Percentiles rank a stretch among this genome's conserved stretches.
phyloP scores from a whole-genome alignment of 2,797 vertebrate genomes.

The Oryzias dopingdopingensis region DNA sequence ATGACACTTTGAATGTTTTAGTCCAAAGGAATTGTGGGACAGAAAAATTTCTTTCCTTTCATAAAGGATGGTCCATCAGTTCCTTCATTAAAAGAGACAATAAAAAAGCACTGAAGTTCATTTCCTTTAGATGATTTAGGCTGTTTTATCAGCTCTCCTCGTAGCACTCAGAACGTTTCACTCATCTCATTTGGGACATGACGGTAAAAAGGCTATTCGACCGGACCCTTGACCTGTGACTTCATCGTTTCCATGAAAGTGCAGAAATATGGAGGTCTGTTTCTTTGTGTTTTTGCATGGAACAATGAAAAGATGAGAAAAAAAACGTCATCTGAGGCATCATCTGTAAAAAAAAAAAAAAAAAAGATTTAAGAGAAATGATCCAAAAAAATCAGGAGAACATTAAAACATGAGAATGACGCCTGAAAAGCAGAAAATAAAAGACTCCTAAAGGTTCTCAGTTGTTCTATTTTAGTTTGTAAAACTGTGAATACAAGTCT shows the following conservation, averaged over 20 bases:
- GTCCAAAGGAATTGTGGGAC: neutral
- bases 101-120: neutral
- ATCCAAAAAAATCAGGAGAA: constrained; percentile 1
- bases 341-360: constrained; percentile 61
- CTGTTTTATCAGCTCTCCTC: neutral
- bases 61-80: constrained; percentile 1
- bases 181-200: neutral
- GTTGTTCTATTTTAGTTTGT: constrained; percentile 8
- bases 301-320: constrained; percentile 29
- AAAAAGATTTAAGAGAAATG: neutral
- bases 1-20: neutral
- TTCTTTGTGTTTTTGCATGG: constrained; percentile 50
- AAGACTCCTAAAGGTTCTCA: constrained; percentile 43
- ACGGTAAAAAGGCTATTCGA: neutral
- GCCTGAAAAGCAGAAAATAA: constrained; percentile 68
- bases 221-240: neutral
- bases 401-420: constrained; percentile 22
- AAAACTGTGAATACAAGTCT: neutral
- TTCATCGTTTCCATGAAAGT: constrained; percentile 32
- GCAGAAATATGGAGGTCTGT: constrained; percentile 37
- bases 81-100: neutral
- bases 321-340: constrained; percentile 70
- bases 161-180: neutral
- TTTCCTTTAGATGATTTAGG: neutral
- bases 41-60: neutral